Base-by-base conservation (phyloP, 2,888 invertebrate species). In the Eubasilissa splendida region DNA sequence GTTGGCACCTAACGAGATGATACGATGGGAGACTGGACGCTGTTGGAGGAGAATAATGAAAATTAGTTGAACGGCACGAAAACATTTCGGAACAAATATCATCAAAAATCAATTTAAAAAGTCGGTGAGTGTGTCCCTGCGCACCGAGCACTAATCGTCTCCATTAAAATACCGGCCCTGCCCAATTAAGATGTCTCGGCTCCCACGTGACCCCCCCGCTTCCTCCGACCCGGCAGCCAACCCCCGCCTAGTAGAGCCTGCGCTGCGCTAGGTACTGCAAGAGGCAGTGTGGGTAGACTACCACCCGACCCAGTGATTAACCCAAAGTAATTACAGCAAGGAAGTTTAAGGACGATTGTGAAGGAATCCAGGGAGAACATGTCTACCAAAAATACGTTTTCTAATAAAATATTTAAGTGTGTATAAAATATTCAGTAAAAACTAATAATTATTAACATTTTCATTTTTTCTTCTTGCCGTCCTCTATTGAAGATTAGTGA, bases 281-380 rank as follows among this genome's bases (percentile, higher is more conserved):
- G 56, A n/a, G 58, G 58, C 12, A 56, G 12, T n/a, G 10, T 60
- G 31, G 60, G 60, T 22, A 73, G 58, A 7, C 33, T 58, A 58
- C 56, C 70, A 42, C 66, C 68, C 68, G n/a, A 12, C 50, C 59
- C 33, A 79, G 79, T 65, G 79, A 79, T 79, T 79, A 79, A 79
- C 73, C 79, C 65, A 63, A 73, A 79, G 79, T 79, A 79, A 79
- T 79, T 79, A 79, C 63, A 52, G 50, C 70, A 22, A 78, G 78
- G 59, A 78, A 78, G 70, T 70, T 53, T 22, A 52, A 70, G 70
- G 70, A 70, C 31, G 70, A 12, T 50, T 53, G 53, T 70, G 22
- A 42, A 22, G 42, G 70, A 53, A 53, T 70, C 22, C 22, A 53
- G 53, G 70, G 70, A 70, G 63, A 31, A 63, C 63, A 33, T 70